Evolutionary conservation across 2,113 vertebrate genomes (phyloP), one percentile per base, ranked within the genome.

Genomic region (Porphyrio hochstetteri): DNA sequence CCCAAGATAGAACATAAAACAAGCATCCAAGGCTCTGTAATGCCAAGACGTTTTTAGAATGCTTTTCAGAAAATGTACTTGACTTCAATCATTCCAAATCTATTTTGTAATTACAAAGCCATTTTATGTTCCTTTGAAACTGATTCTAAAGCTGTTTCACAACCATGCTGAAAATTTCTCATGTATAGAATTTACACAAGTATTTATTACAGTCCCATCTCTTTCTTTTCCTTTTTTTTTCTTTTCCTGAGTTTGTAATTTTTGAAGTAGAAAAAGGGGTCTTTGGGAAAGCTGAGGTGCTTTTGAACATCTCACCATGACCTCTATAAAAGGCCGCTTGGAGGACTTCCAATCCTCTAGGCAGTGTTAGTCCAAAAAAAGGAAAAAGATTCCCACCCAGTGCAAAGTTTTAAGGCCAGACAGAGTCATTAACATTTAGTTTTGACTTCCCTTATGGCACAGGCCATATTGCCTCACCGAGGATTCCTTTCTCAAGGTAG

Each of bases 121-220:
- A 77, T 87, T 95, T 96, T 67, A 46, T 82, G 71, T 76, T 91
- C 70, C 84, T 95, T 95, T 95, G 92, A 95, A 97, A 97, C 48
- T 8, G 11, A 76, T 76, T 96, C 84, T 89, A 76, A 92, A 94
- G 67, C 87, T 85, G 23, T 87, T 94, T 63, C 48, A 60, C 70
- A 87, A 12, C 48, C 69, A 53, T 48, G 46, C 59, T 82, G 91
- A 85, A 89, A 76, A 61, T 75, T 59, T 27, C 65, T 60, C 55
- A 23, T 16, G 18, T 53, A 36, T 33, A 75, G 60, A 87, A 80
- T 65, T 50, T 57, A 46, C 40, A 76, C 40, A 78, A 78, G 48
- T 18, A 57, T 40, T 91, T 64, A 21, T 80, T 80, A 74, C 59
- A 44, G 31, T 59, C 53, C 21, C 60, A 8, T 24, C 10, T 23